Conservation (phyloP, 2,113 vertebrate species). For the Scartelaos histophorus region DNA sequence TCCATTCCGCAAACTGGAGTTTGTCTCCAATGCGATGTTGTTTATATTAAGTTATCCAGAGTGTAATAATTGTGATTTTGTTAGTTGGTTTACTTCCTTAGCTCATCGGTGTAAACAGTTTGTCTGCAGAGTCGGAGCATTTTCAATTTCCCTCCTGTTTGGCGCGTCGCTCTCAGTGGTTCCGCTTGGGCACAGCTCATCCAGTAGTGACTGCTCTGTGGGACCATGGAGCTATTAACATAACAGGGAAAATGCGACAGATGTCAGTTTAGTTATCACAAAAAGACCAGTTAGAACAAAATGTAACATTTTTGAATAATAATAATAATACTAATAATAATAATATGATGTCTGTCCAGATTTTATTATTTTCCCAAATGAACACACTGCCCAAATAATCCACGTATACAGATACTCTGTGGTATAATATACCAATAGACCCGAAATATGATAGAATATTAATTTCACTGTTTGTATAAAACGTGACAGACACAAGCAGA, state of each 20-base stretch:
- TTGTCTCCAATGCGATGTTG: background rate
- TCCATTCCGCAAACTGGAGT: conserved; percentile 49
- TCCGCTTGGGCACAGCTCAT: conserved; percentile 48
- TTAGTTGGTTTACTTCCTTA: background rate
- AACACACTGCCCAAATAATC: too few relatives aligned
- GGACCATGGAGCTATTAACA: too few relatives aligned
- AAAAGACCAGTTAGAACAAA: background rate
- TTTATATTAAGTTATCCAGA: background rate
- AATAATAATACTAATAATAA: too few relatives aligned
- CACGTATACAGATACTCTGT: too few relatives aligned
- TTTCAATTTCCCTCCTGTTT: conserved; percentile 78
- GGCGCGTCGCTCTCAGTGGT: conserved; percentile 36
- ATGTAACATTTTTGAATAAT: background rate
- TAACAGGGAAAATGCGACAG: background rate
- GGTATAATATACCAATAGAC: too few relatives aligned
- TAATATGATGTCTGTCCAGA: too few relatives aligned
- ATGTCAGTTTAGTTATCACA: too few relatives aligned
- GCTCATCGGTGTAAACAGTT: background rate
- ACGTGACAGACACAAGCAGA: too few relatives aligned
- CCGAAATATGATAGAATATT: too few relatives aligned
- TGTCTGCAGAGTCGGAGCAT: conserved; percentile 25
- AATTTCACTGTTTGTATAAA: too few relatives aligned
- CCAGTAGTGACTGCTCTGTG: too few relatives aligned
- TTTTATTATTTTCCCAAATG: too few relatives aligned
- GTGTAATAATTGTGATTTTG: background rate